phyloP scores from a whole-genome alignment of 2,113 vertebrate species.

The Tetrax tetrax region DNA sequence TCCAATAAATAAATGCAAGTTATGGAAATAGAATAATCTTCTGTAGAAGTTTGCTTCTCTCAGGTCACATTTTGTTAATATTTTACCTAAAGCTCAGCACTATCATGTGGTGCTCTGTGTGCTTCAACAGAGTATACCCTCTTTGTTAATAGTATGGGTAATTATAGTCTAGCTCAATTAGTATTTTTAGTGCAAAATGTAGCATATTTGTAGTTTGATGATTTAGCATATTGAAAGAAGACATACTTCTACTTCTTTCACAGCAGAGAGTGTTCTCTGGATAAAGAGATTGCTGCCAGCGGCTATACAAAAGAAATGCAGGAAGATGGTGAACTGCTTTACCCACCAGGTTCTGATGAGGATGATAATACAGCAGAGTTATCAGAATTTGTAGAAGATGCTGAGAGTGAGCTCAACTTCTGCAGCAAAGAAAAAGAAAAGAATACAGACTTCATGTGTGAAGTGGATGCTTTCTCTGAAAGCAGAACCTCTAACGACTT shows the following conservation, averaged over 20 bases:
- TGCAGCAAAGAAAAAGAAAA: not conserved
- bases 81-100: not conserved
- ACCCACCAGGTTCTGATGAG: slow-evolving; percentile 77
- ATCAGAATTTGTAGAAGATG: slow-evolving; percentile 23
- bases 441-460: not conserved
- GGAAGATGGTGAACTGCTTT: slow-evolving; percentile 80
- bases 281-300: slow-evolving; percentile 90
- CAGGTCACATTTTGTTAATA: not conserved
- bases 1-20: not conserved
- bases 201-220: not conserved
- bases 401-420: not conserved
- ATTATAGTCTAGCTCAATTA: not conserved
- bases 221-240: not conserved
- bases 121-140: not conserved
- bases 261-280: slow-evolving; percentile 86
- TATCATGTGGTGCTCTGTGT: not conserved
- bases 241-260: not conserved
- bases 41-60: not conserved
- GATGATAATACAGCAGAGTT: not conserved
- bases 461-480: not conserved
- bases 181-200: not conserved
- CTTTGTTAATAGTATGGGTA: not conserved
- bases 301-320: slow-evolving; percentile 91
- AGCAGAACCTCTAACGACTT: not conserved
- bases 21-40: not conserved